Evolutionary conservation across 2,113 vertebrate genomes (phyloP), one percentile per base, ranked within the genome.

Genomic region (Tyto alba): DNA sequence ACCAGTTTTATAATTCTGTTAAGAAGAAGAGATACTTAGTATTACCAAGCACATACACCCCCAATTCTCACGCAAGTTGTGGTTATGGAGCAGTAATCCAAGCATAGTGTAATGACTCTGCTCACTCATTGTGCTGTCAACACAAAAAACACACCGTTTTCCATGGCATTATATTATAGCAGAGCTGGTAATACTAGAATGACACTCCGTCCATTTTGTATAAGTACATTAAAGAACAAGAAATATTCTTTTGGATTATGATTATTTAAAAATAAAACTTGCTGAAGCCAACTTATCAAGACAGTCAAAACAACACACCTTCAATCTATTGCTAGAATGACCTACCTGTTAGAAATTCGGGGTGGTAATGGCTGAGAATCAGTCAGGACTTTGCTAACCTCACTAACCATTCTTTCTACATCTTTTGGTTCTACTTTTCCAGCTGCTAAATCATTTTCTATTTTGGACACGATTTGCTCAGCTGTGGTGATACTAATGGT

Each of bases 1-100:
- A 99, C 99, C 41, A 98, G 76, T 68, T 93, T 97, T 92, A 99
- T 98, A 94, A 99, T 95, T 96, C 99, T 99, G 95, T 93, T 68
- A 96, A 92, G 87, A 93, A 88, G 91, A 90, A 43, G 94, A 89
- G n/a, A 73, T 14, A 82, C 2, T 38, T 75, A 84, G 15, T 47
- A 77, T 93, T 82, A 87, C 8, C 63, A 88, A 86, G 9, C n/a
- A 73, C 26, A 72, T 56, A 75, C 22, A 81, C 13, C 4, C 53
- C 48, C 53, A 78, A 77, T 75, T 75, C 41, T 93, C 18, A 79
- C 43, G 36, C 32, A 90, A 82, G 14, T 30, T 89, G 53, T 34
- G 6, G 48, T 84, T 92, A 75, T 30, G 29, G 26, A 76, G 34
- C 53, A 84, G 34, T 63, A 95, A 48, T 34, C 17, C 1, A n/a